Evolutionary conservation across 2,888 invertebrate species (phyloP), one percentile per base, ranked within the genome.

Genomic region (Dastarcus helophoroides): DNA sequence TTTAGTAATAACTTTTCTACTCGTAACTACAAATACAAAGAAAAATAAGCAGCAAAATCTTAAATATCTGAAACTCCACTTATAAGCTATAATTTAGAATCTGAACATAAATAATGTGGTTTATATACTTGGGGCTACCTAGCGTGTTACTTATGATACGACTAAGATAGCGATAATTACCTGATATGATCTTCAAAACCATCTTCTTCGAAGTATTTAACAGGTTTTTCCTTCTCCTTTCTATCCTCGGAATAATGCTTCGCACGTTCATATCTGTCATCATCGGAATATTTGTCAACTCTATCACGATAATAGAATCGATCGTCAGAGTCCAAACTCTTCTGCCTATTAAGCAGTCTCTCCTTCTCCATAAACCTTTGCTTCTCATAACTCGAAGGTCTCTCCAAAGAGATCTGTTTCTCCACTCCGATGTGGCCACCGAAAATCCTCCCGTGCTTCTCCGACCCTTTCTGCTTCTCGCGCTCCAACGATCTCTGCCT

Each of bases 171-270:
- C n/a, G n/a, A n/a, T n/a, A n/a, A n/a, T 40, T 40, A 52, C 45
- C 51, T 46, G 9, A 53, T 40, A 33, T 47, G 48, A 38, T 58
- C 56, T 29, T 54, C 54, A 30, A 56, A 56, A 10, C 55, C 56
- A 33, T 55, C 55, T 30, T 56, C 54, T n/a, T 53, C 55, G 24
- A 48, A 52, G 32, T 53, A 54, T 35, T 47, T 49, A 8, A 36
- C 26, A 4, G 46, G 39, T 27, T 48, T 50, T 3, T 45, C 42
- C 26, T 41, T 50, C 7, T 47, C 46, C 1, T 11, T 35, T 10
- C 39, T 39, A 14, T 41, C 37, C 10, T 22, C 22, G 25, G 33
- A 37, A 26, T n/a, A n/a, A n/a, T n/a, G n/a, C n/a, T n/a, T n/a
- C n/a, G 19, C 7, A 19, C 7, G 10, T 26, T 26, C 12, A n/a